Conservation (phyloP, 2,113 vertebrate species). For the Barnardius zonarius region DNA sequence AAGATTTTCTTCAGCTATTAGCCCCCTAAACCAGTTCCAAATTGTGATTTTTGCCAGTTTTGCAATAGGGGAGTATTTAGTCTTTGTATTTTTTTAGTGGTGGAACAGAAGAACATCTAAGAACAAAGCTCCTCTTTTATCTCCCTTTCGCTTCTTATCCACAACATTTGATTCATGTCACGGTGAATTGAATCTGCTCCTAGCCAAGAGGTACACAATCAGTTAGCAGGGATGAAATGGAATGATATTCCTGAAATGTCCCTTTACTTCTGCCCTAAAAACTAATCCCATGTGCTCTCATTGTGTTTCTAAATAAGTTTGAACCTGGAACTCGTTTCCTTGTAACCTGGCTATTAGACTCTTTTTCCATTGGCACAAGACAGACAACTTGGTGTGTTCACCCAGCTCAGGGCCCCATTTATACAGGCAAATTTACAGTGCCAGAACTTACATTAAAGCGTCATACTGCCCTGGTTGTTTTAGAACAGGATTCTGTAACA, state of each 20-base stretch:
- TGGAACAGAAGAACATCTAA: not conserved
- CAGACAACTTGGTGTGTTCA: slow-evolving; percentile 20
- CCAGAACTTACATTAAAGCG: slow-evolving; percentile 48
- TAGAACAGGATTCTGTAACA: slow-evolving; percentile 31
- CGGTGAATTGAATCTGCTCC: not conserved
- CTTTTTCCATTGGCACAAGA: slow-evolving; percentile 47
- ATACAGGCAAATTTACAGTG: slow-evolving; percentile 37
- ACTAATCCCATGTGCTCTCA: not conserved
- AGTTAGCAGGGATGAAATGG: not conserved
- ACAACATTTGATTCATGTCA: not conserved
- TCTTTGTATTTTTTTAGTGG: not conserved
- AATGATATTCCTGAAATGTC: not conserved
- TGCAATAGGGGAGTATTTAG: not conserved
- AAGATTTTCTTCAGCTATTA: not conserved
- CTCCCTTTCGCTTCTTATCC: not conserved
- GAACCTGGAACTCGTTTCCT: slow-evolving; percentile 28
- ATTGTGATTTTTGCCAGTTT: not conserved
- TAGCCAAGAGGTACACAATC: not conserved
- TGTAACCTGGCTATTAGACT: not conserved
- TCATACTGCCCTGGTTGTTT: slow-evolving; percentile 52
- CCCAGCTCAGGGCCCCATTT: slow-evolving; percentile 33
- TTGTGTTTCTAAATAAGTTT: slow-evolving; percentile 27
- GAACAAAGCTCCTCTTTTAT: slow-evolving; percentile 17
- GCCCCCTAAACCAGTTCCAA: not conserved
- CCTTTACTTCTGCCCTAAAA: not conserved